phyloP scores from a whole-genome alignment of 2,113 vertebrate genomes.

The Channa maculata region DNA sequence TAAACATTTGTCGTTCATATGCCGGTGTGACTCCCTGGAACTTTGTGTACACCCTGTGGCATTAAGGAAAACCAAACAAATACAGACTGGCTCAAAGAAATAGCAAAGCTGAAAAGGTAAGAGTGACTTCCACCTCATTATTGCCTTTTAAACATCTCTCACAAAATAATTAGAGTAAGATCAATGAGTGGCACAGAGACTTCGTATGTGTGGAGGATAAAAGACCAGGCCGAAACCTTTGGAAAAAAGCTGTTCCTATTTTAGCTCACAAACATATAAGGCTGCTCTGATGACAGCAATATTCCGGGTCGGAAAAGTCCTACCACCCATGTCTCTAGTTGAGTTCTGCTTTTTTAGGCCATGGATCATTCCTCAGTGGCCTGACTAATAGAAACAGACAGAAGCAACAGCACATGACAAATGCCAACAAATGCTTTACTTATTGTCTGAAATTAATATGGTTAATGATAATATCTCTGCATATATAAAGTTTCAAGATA shows the following conservation, averaged over 20 bases:
- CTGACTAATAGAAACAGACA: slow-evolving; percentile 49
- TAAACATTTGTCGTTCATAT: background rate
- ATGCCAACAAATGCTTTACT: slow-evolving; percentile 42
- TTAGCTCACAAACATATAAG: slow-evolving; percentile 55
- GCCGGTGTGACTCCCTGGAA: slow-evolving; percentile 37
- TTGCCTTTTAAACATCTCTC: slow-evolving; percentile 19
- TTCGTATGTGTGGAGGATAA: slow-evolving; percentile 6
- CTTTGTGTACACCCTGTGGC: background rate
- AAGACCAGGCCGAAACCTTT: slow-evolving; percentile 28
- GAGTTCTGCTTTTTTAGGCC: slow-evolving; percentile 35
- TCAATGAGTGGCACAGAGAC: slow-evolving; percentile 8
- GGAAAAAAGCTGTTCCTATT: slow-evolving; percentile 36
- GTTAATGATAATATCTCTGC: too few relatives aligned
- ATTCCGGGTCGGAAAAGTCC: slow-evolving; percentile 61
- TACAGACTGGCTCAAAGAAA: slow-evolving; percentile 16
- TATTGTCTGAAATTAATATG: background rate
- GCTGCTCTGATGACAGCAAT: slow-evolving; percentile 48
- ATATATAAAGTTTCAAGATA: too few relatives aligned
- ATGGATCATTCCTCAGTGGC: slow-evolving; percentile 44
- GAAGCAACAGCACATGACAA: slow-evolving; percentile 48
- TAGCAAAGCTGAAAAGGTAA: background rate
- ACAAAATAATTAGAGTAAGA: slow-evolving; percentile 1
- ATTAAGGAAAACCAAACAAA: slow-evolving; percentile 13
- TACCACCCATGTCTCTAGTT: slow-evolving; percentile 18
- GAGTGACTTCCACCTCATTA: slow-evolving; percentile 19